Conservation (phyloP, 2,797 vertebrate genomes). For the Sebastes matsubarae region DNA sequence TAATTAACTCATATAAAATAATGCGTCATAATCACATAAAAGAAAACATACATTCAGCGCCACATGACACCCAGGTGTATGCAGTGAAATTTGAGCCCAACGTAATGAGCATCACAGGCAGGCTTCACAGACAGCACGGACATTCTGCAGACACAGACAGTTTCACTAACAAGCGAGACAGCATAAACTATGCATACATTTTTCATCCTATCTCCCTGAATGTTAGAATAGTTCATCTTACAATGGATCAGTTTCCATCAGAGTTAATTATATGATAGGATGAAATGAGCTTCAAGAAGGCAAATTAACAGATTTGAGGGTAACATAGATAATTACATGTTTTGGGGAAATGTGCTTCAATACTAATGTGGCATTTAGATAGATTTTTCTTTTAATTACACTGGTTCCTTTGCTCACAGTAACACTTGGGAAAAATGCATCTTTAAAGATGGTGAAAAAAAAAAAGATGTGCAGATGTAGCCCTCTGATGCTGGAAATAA, state of each 20-base stretch:
- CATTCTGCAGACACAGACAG: background rate
- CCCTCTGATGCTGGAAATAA: background rate
- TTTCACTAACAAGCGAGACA: background rate
- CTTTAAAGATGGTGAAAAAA: background rate
- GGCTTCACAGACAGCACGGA: background rate
- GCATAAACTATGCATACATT: background rate
- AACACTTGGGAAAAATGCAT: background rate
- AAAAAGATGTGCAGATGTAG: background rate
- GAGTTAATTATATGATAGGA: constrained; percentile 53
- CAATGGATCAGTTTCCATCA: constrained; percentile 24
- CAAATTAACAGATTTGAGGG: constrained; percentile 47
- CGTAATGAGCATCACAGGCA: background rate
- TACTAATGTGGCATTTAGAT: constrained; percentile 52
- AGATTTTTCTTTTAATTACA: constrained; percentile 23
- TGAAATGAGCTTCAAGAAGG: constrained; percentile 51
- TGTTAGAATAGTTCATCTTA: constrained; percentile 25
- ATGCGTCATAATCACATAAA: background rate
- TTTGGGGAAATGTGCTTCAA: constrained; percentile 46
- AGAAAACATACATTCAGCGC: background rate
- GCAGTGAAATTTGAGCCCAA: background rate
- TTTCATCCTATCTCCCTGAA: background rate
- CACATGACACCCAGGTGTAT: background rate
- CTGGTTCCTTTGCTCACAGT: background rate
- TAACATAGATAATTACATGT: constrained; percentile 47
- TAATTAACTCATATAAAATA: background rate